A percentile compares a stretch with the other conserved stretches of the same genome.
Conservation (phyloP, 2,113 vertebrate species). For the Seriola dumerili region DNA sequence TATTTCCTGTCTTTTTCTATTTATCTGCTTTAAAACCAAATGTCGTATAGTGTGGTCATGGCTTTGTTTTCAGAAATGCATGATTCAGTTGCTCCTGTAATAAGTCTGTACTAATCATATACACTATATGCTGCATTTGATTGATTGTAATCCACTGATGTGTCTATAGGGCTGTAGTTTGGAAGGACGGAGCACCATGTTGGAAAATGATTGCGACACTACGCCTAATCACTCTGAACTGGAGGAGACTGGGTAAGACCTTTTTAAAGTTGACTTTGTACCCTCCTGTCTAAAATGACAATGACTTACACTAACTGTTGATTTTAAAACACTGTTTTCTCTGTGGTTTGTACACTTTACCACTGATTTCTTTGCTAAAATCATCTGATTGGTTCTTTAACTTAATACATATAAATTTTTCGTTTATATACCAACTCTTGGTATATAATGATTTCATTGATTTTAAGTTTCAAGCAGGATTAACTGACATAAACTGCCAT, state of each 20-base stretch:
- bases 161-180: conserved; percentile 89
- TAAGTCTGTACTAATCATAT: neutral
- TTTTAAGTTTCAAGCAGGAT: neutral
- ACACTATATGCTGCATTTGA: neutral
- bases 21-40: conserved; percentile 53
- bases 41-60: conserved; percentile 28
- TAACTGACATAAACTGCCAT: neutral
- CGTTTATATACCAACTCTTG: too few relatives aligned
- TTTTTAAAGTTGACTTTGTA: neutral
- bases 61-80: conserved; percentile 67
- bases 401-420: neutral
- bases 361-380: neutral
- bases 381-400: neutral
- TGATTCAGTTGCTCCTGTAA: conserved; percentile 63
- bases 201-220: conserved; percentile 93
- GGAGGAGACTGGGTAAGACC: conserved; percentile 88
- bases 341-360: neutral
- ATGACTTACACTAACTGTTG: neutral
- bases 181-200: conserved; percentile 91
- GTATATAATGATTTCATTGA: too few relatives aligned
- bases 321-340: neutral
- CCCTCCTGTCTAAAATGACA: neutral
- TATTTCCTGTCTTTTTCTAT: conserved; percentile 44
- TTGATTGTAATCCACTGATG: conserved; percentile 21
- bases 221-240: conserved; percentile 86